phyloP scores from a whole-genome alignment of 2,113 vertebrate species.

The Paramormyrops kingsleyae region DNA sequence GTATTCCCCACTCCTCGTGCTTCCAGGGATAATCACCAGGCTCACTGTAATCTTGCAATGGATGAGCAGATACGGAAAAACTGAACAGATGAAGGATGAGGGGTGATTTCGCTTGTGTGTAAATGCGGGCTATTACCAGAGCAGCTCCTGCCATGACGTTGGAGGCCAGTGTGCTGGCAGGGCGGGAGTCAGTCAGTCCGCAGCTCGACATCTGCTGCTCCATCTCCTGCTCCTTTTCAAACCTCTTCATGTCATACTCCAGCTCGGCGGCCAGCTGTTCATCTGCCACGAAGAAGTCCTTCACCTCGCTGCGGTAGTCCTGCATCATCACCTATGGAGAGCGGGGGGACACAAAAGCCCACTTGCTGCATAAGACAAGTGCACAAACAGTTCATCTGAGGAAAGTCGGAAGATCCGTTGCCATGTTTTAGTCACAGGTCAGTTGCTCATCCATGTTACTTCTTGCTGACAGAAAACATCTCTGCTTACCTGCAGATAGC shows the following conservation, averaged over 20 bases:
- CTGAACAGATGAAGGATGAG: background rate
- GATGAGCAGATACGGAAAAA: background rate
- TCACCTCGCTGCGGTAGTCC: constrained; percentile 80
- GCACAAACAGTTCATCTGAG: background rate
- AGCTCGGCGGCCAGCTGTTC: constrained; percentile 84
- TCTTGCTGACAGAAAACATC: background rate
- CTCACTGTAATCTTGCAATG: background rate
- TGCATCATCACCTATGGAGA: constrained; percentile 79
- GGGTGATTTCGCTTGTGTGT: background rate
- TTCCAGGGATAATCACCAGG: background rate
- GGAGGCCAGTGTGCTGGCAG: fast-evolving
- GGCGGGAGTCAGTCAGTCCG: constrained; percentile 16
- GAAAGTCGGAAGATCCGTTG: background rate
- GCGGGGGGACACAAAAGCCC: background rate
- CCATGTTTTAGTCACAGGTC: background rate
- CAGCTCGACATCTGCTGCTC: constrained; percentile 37
- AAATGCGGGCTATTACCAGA: background rate
- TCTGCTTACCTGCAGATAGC: constrained; percentile 74
- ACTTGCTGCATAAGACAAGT: background rate
- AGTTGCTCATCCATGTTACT: background rate
- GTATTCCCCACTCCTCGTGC: background rate
- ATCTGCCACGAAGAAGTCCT: constrained; percentile 79
- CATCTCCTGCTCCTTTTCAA: constrained; percentile 66
- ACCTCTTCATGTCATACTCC: constrained; percentile 82
- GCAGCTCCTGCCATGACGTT: fast-evolving